Conservation (phyloP, 2,888 invertebrate species). For the Spialia ferax region DNA sequence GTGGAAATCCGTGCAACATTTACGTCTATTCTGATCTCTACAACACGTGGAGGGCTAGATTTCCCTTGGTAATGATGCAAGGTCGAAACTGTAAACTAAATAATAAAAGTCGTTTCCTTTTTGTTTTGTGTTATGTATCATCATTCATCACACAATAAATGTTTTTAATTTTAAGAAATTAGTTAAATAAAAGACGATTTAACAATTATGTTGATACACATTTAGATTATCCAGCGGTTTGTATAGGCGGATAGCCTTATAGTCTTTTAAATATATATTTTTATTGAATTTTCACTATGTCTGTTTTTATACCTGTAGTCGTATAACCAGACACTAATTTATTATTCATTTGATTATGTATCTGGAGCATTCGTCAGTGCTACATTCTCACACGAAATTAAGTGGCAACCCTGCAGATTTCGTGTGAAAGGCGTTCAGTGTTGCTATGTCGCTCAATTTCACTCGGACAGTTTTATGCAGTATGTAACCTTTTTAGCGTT, state of each 20-base stretch:
- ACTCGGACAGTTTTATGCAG: conserved; percentile 20
- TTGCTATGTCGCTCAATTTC: conserved; percentile 33
- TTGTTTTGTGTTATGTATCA: background rate
- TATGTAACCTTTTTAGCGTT: background rate
- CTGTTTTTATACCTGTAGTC: too few species aligned
- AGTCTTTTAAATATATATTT: too few species aligned
- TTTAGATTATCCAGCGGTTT: too few species aligned
- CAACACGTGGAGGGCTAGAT: conserved; percentile 35
- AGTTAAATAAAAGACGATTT: too few species aligned
- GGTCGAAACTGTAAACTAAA: background rate
- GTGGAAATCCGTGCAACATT: conserved; percentile 10
- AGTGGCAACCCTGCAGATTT: conserved; percentile 47
- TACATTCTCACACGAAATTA: conserved; percentile 36
- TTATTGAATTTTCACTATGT: too few species aligned
- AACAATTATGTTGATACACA: too few species aligned
- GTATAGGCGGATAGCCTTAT: too few species aligned
- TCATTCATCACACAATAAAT: too few species aligned
- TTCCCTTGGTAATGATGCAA: conserved; percentile 23
- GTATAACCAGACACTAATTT: too few species aligned
- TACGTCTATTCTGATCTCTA: conserved; percentile 21
- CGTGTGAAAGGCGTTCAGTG: conserved; percentile 50
- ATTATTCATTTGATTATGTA: conserved; percentile 36
- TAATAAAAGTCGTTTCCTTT: background rate
- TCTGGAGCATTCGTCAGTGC: conserved; percentile 37
- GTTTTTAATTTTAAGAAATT: too few species aligned